Evolutionary conservation across 2,888 invertebrate species (phyloP), one percentile per base, ranked within the genome.

Genomic region (Rhingia rostrata): DNA sequence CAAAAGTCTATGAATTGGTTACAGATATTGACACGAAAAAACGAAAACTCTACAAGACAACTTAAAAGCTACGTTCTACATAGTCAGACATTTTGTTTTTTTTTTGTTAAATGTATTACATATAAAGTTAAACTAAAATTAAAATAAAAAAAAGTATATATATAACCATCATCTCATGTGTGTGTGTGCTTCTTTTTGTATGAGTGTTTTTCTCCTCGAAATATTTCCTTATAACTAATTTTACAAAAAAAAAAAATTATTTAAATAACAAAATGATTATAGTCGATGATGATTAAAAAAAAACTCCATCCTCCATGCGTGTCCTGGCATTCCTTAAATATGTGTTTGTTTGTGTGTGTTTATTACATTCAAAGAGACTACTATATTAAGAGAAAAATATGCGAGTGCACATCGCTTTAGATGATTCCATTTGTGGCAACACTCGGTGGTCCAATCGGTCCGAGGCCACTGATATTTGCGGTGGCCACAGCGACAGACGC

Each of bases 361-460:
- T 35, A 74, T 12, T 32, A 58, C 41, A n/a, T 54, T 49, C 53
- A 37, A 73, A 53, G 67, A 67, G 82, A 56, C 73, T 83, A 43
- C 56, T 67, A 35, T 56, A 12, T 35, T 58, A 10, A 72, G 54
- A 67, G 56, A 58, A 72, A 43, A 12, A 9, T 12, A 47, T 33
- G 41, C 69, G 30, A 56, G 49, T 33, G 56, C 32, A 49, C 14
- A 43, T 33, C 35, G 51, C 82, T 86, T 91, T 92, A 92, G 90
- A 92, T 89, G 70, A 91, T 90, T 75, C 91, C 90, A 86, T 91
- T 91, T 78, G 90, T 89, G 64, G 84, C 74, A 70, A 74, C 69
- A 54, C 90, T 90, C 79, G 92, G 92, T 78, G 92, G 92, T 64
- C 92, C 91, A 74, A 92, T 92, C 66, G 91, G 92, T 75, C 92